A percentile compares a stretch with the other conserved stretches of the same genome.
Conservation (phyloP, 2,888 invertebrate genomes). For the Stegana nigrithorax region DNA sequence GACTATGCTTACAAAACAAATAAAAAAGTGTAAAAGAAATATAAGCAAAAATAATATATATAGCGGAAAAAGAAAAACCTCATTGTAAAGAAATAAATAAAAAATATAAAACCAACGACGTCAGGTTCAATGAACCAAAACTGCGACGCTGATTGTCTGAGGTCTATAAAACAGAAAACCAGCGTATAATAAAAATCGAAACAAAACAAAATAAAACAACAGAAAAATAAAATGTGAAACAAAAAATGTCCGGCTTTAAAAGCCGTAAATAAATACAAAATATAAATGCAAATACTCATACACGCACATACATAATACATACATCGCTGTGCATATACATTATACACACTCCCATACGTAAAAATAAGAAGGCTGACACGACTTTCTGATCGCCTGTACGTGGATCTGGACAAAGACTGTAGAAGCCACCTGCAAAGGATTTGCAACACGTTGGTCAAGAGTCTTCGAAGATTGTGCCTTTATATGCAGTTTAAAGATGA, state of each 20-base stretch:
- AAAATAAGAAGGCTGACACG: too few species aligned
- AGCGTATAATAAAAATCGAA: not conserved
- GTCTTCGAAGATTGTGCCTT: too few species aligned
- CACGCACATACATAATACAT: too few species aligned
- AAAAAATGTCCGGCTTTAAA: not conserved
- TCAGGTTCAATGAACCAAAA: conserved; percentile 1
- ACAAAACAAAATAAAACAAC: not conserved
- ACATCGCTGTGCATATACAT: too few species aligned
- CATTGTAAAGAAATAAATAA: not conserved
- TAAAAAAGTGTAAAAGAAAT: too few species aligned
- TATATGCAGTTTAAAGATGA: too few species aligned
- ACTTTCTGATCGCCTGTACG: too few species aligned
- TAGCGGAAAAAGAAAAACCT: not conserved
- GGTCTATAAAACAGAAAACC: not conserved
- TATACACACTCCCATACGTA: too few species aligned
- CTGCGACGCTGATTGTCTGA: conserved; percentile 1
- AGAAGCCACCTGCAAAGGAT: too few species aligned
- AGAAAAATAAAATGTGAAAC: not conserved
- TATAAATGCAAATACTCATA: not conserved
- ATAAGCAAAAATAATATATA: not conserved
- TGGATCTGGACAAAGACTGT: too few species aligned
- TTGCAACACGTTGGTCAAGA: too few species aligned
- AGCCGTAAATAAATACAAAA: not conserved
- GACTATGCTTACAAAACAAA: too few species aligned
- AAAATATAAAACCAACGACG: not conserved